phyloP scores from a whole-genome alignment of 2,888 invertebrate genomes.

The Caenorhabditis japonica region DNA sequence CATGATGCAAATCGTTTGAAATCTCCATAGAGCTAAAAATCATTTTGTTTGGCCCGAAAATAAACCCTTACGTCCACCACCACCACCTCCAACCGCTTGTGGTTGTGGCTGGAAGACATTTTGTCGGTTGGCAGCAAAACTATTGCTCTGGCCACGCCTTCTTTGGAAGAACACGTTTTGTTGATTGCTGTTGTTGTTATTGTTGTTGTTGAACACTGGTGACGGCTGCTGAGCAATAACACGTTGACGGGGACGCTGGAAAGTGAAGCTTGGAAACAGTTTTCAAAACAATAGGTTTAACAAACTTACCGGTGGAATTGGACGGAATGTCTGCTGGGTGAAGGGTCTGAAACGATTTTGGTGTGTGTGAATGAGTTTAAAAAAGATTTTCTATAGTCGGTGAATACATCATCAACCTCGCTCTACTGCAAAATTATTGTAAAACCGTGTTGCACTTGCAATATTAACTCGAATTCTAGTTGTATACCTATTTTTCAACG shows the following conservation, averaged over 20 bases:
- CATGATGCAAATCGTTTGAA: too few species aligned
- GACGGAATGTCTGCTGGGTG: conserved; percentile 32
- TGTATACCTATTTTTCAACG: too few species aligned
- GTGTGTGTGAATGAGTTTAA: too few species aligned
- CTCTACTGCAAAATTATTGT: too few species aligned
- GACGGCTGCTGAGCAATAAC: conserved; percentile 42
- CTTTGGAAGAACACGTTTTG: conserved; percentile 26
- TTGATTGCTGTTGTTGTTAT: too few species aligned
- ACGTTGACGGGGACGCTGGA: conserved; percentile 43
- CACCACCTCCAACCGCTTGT: conserved; percentile 17
- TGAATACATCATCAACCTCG: too few species aligned
- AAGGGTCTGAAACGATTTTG: conserved; percentile 38
- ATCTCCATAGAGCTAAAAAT: not conserved
- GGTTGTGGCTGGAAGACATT: conserved; percentile 34
- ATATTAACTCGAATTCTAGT: too few species aligned
- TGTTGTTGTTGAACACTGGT: conserved; percentile 21
- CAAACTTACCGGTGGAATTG: conserved; percentile 24
- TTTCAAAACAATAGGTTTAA: too few species aligned
- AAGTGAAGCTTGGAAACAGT: not conserved
- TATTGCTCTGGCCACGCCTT: conserved; percentile 44
- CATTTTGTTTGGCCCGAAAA: too few species aligned
- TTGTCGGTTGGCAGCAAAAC: conserved; percentile 22
- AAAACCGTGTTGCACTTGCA: too few species aligned
- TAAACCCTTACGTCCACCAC: conserved; percentile 26
- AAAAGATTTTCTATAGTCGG: too few species aligned